A percentile compares a stretch with the other conserved stretches of the same genome.
These are phyloP conservation scores for Abrostola tripartita DNA, from an alignment of 2,888 invertebrate genomes.

Conservation along the genomic window DNA sequence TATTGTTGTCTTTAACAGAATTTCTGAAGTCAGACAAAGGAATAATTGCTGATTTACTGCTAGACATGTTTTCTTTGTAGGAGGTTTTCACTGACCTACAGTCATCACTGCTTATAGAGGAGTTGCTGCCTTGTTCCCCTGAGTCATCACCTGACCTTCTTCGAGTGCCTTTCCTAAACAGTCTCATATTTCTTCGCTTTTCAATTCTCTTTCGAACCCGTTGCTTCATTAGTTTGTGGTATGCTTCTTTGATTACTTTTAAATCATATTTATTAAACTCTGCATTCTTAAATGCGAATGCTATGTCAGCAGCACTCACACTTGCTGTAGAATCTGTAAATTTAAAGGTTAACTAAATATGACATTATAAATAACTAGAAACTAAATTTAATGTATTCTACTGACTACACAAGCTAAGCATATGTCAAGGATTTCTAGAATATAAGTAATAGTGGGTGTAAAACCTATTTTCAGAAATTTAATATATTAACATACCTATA, in stretches of 20 bases:
- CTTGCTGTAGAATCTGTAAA: conserved; percentile 73
- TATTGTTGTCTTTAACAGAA: conserved; percentile 19
- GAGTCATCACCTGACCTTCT: conserved; percentile 72
- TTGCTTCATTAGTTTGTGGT: conserved; percentile 64
- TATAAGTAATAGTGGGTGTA: not conserved
- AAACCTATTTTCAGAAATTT: not conserved
- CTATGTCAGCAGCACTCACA: conserved; percentile 72
- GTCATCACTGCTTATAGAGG: conserved; percentile 78
- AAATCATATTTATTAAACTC: conserved; percentile 72
- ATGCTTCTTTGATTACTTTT: conserved; percentile 69
- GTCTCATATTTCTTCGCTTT: conserved; percentile 67
- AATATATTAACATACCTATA: conserved; percentile 62
- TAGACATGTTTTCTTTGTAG: conserved; percentile 60
- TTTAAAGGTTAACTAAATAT: not conserved
- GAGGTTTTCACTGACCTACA: conserved; percentile 66
- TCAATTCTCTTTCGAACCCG: conserved; percentile 65
- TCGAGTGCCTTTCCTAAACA: conserved; percentile 63
- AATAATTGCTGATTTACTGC: conserved; percentile 46
- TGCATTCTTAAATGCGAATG: conserved; percentile 66
- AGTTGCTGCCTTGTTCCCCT: conserved; percentile 76
- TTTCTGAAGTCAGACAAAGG: conserved; percentile 31
- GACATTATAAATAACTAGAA: not conserved
- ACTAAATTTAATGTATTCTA: not conserved
- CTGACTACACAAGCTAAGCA: too few species aligned
- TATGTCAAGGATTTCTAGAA: too few species aligned